A percentile compares a stretch with the other conserved stretches of the same genome.
These are phyloP conservation scores for Drosophila burlai DNA, from an alignment of 1,140 invertebrate species.

Conservation along the genomic window DNA sequence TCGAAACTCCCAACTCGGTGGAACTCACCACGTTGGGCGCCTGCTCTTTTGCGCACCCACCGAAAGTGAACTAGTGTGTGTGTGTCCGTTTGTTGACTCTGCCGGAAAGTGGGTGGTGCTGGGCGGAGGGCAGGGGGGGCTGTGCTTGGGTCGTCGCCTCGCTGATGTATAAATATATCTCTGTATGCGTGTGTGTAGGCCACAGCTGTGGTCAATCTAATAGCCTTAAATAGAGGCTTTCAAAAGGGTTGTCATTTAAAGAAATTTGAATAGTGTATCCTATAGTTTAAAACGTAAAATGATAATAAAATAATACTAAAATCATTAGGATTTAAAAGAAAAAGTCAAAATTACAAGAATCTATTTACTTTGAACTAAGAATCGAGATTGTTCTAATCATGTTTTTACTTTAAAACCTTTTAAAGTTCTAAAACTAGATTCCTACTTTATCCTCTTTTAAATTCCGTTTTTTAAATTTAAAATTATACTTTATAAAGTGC, in stretches of 20 bases:
- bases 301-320: too few relatives aligned
- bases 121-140: conserved; percentile 26
- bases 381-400: too few relatives aligned
- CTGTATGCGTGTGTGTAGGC: conserved; percentile 17
- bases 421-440: too few relatives aligned
- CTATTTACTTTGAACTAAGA: too few relatives aligned
- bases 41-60: conserved; percentile 52
- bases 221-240: conserved; percentile 1
- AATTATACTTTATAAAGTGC: too few relatives aligned
- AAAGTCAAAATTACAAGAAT: too few relatives aligned
- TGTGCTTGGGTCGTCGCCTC: conserved; percentile 59
- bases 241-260: not conserved
- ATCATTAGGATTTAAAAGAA: too few relatives aligned
- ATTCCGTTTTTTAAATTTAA: too few relatives aligned
- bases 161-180: conserved; percentile 49
- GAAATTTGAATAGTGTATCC: not conserved
- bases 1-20: conserved; percentile 6
- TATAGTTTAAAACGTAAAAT: too few relatives aligned
- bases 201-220: conserved; percentile 25
- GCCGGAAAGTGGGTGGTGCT: conserved; percentile 38
- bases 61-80: conserved; percentile 54
- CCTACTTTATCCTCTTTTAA: too few relatives aligned
- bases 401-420: too few relatives aligned
- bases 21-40: conserved; percentile 63
- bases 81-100: conserved; percentile 79